A percentile compares a stretch with the other conserved stretches of the same genome.
These are phyloP conservation scores for human DNA, from an alignment of 2,113 vertebrate genomes.

Conservation along the genomic window GRCh38 chr2:182546001-182546500, in stretches of 20 bases:
- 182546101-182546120: not conserved
- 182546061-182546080: not conserved
- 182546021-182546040: not conserved
- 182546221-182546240: not conserved
- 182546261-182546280: not conserved
- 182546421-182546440: not conserved
- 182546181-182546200: not conserved
- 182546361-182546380: not conserved
- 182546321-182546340: not conserved
- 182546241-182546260: not conserved
- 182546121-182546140: not conserved
- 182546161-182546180: not conserved
- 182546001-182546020: not conserved
- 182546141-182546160: not conserved
- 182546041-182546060: not conserved
- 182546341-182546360: not conserved
- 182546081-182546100: not conserved
- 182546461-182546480: not conserved
- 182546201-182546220: not conserved
- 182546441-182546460: not conserved
- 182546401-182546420: not conserved
- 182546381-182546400: not conserved
- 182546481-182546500: not conserved
- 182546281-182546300: not conserved
- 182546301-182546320: not conserved